Evolutionary conservation across 2,113 vertebrate species (phyloP).

Genomic region (Pyxicephalus adspersus): DNA sequence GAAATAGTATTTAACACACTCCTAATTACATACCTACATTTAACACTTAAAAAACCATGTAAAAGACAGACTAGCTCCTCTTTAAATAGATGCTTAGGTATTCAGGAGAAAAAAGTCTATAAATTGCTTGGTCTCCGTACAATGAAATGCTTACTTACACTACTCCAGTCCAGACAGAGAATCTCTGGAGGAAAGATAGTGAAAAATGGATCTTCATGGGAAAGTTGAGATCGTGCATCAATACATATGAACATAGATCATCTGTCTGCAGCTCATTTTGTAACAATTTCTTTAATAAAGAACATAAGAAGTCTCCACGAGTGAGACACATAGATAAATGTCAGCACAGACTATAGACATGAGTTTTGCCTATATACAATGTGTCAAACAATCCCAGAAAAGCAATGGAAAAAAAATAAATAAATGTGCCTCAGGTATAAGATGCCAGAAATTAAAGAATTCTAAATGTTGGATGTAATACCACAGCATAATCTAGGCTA

Average conservation of each 20-base stretch:
- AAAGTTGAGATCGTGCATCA: neutral
- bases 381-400: slow-evolving; percentile 11
- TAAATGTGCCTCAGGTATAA: slow-evolving; percentile 15
- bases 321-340: slow-evolving; percentile 19
- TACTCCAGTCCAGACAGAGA: neutral
- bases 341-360: slow-evolving; percentile 30
- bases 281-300: slow-evolving; percentile 4
- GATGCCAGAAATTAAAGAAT: slow-evolving; percentile 19
- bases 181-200: neutral
- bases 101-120: neutral
- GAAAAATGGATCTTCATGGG: neutral
- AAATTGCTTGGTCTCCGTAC: neutral
- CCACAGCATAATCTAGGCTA: slow-evolving; percentile 1
- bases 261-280: slow-evolving; percentile 10
- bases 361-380: slow-evolving; percentile 33
- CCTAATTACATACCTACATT: no score
- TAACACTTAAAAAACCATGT: no score
- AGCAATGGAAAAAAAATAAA: slow-evolving; percentile 6
- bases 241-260: slow-evolving; percentile 8
- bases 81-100: neutral
- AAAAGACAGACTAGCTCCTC: no score
- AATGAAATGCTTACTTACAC: neutral
- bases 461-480: slow-evolving; percentile 21
- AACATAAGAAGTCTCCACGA: slow-evolving; percentile 26
- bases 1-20: no score